Percentiles rank a stretch among this genome's conserved stretches.
Conservation (phyloP, 2,888 invertebrate species). For the Volucella inanis region DNA sequence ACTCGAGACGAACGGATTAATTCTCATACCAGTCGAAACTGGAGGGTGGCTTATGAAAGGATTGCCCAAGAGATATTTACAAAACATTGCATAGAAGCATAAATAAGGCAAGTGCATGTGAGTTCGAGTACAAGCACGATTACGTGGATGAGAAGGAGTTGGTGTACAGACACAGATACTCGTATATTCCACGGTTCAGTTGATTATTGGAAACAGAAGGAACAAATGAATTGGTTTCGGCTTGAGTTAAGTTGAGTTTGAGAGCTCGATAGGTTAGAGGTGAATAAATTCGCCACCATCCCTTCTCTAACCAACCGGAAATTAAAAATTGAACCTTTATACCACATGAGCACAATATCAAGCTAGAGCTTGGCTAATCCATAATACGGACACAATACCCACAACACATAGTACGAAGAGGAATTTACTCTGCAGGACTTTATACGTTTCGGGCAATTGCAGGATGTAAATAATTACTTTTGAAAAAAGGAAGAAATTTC, state of each 20-base stretch:
- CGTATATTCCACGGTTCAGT: slow-evolving; percentile 58
- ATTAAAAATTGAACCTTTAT: slow-evolving; percentile 69
- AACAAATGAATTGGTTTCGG: slow-evolving; percentile 68
- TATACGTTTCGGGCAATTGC: slow-evolving; percentile 22
- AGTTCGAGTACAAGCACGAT: slow-evolving; percentile 14
- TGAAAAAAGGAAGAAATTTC: slow-evolving; percentile 19
- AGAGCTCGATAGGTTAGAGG: no score
- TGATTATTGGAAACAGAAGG: slow-evolving; percentile 68
- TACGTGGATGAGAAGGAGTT: no score
- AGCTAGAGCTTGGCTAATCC: slow-evolving; percentile 50
- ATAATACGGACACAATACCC: slow-evolving; percentile 5
- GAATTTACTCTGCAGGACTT: slow-evolving; percentile 50
- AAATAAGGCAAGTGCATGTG: slow-evolving; percentile 62
- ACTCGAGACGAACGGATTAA: slow-evolving; percentile 61
- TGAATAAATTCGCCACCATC: slow-evolving; percentile 25
- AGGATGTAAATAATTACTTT: slow-evolving; percentile 56
- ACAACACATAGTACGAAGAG: slow-evolving; percentile 21
- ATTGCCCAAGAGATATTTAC: slow-evolving; percentile 71
- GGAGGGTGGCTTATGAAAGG: slow-evolving; percentile 48
- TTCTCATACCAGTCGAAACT: slow-evolving; percentile 8
- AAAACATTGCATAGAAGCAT: slow-evolving; percentile 72
- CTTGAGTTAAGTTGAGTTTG: not conserved
- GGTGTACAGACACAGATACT: no score
- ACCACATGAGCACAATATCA: not conserved
- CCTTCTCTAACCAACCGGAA: slow-evolving; percentile 61